Base-by-base conservation (phyloP, 1,140 invertebrate species). In the Drosophila melanica region DNA sequence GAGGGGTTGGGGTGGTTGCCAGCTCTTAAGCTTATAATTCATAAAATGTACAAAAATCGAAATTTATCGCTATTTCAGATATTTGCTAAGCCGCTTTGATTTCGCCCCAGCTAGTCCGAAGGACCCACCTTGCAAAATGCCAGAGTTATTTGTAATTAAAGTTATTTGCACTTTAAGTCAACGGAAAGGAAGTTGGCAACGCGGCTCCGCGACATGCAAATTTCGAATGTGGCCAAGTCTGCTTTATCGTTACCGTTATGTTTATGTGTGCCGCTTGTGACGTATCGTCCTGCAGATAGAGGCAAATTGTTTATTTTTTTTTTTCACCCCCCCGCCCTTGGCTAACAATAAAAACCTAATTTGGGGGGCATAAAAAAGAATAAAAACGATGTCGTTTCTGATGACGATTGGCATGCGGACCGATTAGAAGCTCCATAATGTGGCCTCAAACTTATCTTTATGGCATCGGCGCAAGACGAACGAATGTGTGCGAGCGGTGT, bases 51-150 rank as follows among this genome's bases (percentile, higher is more conserved):
- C 90, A 71, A 91, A 81, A 91, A 91, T 91, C 90, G 82, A 91
- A 91, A 91, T 91, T 91, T 91, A 91, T 91, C 90, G 80, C 90
- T 82, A 86, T 91, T 91, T 80, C 80, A 90, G 90, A 91, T 90
- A 81, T 90, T 58, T 75, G 62, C 53, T 58, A 63, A 68, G 57
- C 33, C 57, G 23, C 81, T 72, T 79, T 84, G 67, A 75, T 65
- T 68, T 57, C n/a, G n/a, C n/a, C n/a, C n/a, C n/a, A n/a, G n/a
- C n/a, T n/a, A n/a, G n/a, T n/a, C n/a, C 10, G 11, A 23, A 0
- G 1, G 20, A 23, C 20, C 1, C 20, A 2, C 8, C 37, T 73
- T 30, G 27, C n/a, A 27, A 27, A 27, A 7, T 6, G 27, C 5
- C 27, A 5, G 27, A 27, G 27, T 27, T 27, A 27, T 27, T 27